Evolutionary conservation across 2,113 vertebrate species (phyloP), one percentile per base, ranked within the genome.

Genomic region (Notiomystis cincta): DNA sequence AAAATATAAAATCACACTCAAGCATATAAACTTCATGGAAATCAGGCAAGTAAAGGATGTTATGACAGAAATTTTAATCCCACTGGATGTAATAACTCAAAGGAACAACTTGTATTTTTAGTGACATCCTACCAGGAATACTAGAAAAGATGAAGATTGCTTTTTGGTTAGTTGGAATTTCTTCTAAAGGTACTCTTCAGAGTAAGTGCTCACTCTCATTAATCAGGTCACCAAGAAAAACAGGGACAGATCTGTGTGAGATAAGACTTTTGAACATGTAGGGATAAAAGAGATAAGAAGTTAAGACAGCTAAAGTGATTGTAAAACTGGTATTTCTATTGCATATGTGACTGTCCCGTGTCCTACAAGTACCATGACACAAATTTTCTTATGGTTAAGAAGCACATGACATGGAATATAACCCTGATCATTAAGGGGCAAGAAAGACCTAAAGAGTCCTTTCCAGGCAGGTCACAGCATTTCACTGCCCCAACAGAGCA

Each of bases 11-110:
- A n/a, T 8, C 44, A 80, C 31, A 81, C 6, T 69, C 47, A 58
- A 90, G 13, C 30, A 58, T 3, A 83, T 54, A 78, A 75, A 53
- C 21, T 73, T 83, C 35, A 88, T 16, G 13, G 35, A 93, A 95
- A 92, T 81, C 24, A 89, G 37, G 56, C 51, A 95, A 90, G 76
- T n/a, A 79, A 84, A 91, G 70, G 45, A 93, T 90, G 44, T 75
- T 87, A 44, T 83, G 56, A 94, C 72, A 95, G 66, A 70, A 90
- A 81, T 89, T 71, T 40, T 70, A 89, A 53, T 71, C n/a, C 23
- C 40, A 33, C 38, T 78, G 72, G 56, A 67, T 82, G 58, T 11
- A 76, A 69, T 24, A 86, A 83, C 35, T 94, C 21, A 76, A 78
- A 90, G 18, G 23, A 96, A 78, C 6, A 45, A 64, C 16, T 75